Evolutionary conservation across 2,888 invertebrate genomes (phyloP), one percentile per base, ranked within the genome.

Genomic region (Eremobia ochroleuca): DNA sequence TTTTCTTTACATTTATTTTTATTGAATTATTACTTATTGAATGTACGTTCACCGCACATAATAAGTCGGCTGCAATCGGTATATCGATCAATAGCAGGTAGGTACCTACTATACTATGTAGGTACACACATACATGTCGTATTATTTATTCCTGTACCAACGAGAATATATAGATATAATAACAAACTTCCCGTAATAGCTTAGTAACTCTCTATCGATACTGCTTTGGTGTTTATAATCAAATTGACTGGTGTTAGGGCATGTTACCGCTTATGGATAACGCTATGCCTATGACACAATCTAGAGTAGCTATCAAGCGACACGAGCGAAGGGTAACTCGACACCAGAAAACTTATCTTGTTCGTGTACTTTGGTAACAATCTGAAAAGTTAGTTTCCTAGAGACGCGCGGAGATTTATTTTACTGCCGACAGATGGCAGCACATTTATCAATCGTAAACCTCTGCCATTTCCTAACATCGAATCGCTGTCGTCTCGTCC

Each of bases 201-300:
- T 62, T 77, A 25, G 52, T 72, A 80, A 80, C 61, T 73, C 52
- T 46, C 81, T 77, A 62, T 31, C 15, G 34, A 37, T 46, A 28
- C n/a, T 46, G 52, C 52, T 81, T 46, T 37, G 61, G 37, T 73
- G 25, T n/a, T 21, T 6, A 4, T 81, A 73, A 81, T 74, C 21
- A 11, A n/a, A 81, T 74, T 77, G 75, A 74, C 62, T 46, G 13
- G 18, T 11, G 52, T 31, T 62, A 52, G 15, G 5, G 15, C 34
- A 34, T 80, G 28, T 52, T 52, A n/a, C 52, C 52, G 0, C 46
- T 6, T 46, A 52, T 11, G n/a, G 52, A 52, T 52, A 25, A 52
- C 25, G 52, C 52, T 25, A n/a, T 52, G 52, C 9, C 3, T 25
- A 25, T n/a, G 52, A 4, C 25, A 52, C 25, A 52, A 52, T 52